A percentile compares a stretch with the other conserved stretches of the same genome.
These are phyloP conservation scores for Cetoscarus ocellatus DNA, from an alignment of 2,797 vertebrate genomes.

Conservation along the genomic window DNA sequence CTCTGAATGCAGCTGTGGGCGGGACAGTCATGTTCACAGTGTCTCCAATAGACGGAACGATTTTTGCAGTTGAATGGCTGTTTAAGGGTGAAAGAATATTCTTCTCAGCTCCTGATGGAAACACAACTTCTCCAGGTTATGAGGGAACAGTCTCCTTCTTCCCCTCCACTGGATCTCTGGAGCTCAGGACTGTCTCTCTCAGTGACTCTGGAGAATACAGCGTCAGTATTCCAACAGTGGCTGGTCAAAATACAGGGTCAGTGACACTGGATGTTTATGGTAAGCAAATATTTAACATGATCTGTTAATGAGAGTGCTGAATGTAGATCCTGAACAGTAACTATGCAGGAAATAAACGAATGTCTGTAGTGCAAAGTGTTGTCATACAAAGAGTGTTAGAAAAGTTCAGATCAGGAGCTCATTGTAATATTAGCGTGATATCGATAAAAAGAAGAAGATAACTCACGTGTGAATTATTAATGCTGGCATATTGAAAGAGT, in stretches of 20 bases:
- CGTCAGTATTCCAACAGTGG: rapidly evolving
- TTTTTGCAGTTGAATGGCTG: rapidly evolving
- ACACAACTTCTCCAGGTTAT: neutral
- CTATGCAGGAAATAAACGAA: too few relatives aligned
- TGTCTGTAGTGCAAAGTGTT: too few relatives aligned
- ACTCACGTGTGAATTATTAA: too few relatives aligned
- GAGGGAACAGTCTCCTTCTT: neutral
- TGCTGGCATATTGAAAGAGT: too few relatives aligned
- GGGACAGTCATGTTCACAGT: neutral
- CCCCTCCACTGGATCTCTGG: constrained; percentile 12
- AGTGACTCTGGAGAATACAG: constrained; percentile 43
- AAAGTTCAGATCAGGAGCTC: too few relatives aligned
- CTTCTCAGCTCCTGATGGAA: rapidly evolving
- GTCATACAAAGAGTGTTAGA: too few relatives aligned
- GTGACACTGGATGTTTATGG: neutral
- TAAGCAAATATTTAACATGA: too few relatives aligned
- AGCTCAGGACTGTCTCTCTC: constrained; percentile 33
- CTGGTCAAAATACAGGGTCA: rapidly evolving
- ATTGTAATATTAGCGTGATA: too few relatives aligned
- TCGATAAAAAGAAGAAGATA: too few relatives aligned
- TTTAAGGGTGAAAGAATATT: neutral
- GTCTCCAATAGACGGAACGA: neutral
- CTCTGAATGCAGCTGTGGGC: constrained; percentile 10
- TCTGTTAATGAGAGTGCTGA: too few relatives aligned
- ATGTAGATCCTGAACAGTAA: too few relatives aligned